Evolutionary conservation across 1,140 invertebrate genomes (phyloP).

Genomic region (Eciton burchellii): DNA sequence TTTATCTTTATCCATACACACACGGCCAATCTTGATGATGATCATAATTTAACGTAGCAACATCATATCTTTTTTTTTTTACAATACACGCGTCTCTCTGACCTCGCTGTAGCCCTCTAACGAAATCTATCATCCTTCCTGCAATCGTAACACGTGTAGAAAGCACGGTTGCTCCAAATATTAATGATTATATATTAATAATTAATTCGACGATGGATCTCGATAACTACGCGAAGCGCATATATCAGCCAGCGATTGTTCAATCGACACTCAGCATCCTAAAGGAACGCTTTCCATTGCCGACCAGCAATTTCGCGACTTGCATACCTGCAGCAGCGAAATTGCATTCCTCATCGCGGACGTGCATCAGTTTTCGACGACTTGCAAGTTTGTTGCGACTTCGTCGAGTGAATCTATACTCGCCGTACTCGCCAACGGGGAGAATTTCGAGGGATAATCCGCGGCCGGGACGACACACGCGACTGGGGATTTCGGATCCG

Average conservation of each 20-base stretch:
- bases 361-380: slow-evolving; percentile 63
- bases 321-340: slow-evolving; percentile 60
- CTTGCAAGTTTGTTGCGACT: slow-evolving; percentile 73
- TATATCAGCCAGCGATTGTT: neutral
- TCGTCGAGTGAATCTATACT: too few species aligned
- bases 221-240: neutral
- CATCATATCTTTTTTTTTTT: neutral
- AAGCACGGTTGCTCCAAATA: neutral
- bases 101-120: neutral
- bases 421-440: slow-evolving; percentile 9
- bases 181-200: neutral
- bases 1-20: slow-evolving; percentile 11
- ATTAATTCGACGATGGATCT: neutral
- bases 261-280: neutral
- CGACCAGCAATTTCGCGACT: slow-evolving; percentile 67
- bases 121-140: too few species aligned
- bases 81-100: neutral
- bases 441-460: slow-evolving; percentile 48
- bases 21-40: neutral
- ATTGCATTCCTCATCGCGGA: slow-evolving; percentile 71
- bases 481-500: neutral
- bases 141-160: too few species aligned
- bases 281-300: slow-evolving; percentile 25
- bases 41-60: neutral
- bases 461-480: neutral